Percentiles rank a stretch among this genome's conserved stretches.
phyloP scores from a whole-genome alignment of 2,113 vertebrate species.

The Panurus biarmicus region DNA sequence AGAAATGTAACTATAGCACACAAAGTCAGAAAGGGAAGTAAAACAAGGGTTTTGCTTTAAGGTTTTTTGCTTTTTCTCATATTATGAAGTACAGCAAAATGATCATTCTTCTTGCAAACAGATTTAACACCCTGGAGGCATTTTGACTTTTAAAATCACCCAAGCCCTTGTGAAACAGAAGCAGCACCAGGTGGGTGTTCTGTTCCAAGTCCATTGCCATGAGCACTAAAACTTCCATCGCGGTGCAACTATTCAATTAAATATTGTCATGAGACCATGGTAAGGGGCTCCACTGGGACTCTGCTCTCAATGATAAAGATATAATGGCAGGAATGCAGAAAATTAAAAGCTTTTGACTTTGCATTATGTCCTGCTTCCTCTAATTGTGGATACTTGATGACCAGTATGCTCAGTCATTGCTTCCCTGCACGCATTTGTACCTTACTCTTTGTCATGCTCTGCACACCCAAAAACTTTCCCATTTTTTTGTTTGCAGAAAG shows the following conservation, averaged over 20 bases:
- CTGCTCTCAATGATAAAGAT: not conserved
- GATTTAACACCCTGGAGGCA: not conserved
- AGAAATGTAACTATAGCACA: not conserved
- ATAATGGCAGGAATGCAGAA: slow-evolving; percentile 3
- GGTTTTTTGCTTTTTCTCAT: not conserved
- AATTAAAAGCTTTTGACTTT: not conserved
- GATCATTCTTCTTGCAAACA: not conserved
- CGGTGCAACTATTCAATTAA: not conserved
- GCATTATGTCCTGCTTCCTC: slow-evolving; percentile 1
- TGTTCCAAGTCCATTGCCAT: not conserved
- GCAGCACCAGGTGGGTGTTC: not conserved
- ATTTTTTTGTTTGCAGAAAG: not conserved
- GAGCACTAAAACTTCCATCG: not conserved
- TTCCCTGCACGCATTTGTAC: not conserved
- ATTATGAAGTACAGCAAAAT: not conserved
- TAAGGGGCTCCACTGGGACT: not conserved
- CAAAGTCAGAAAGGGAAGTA: not conserved
- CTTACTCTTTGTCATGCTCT: not conserved
- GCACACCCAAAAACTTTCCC: not conserved
- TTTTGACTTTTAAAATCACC: not conserved
- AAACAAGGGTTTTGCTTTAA: not conserved
- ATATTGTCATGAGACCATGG: not conserved
- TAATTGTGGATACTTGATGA: slow-evolving; percentile 13
- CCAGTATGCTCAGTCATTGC: not conserved
- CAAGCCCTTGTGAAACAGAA: not conserved